Evolutionary conservation across 2,797 vertebrate genomes (phyloP).

Genomic region (Melanotaenia parkinsoni): DNA sequence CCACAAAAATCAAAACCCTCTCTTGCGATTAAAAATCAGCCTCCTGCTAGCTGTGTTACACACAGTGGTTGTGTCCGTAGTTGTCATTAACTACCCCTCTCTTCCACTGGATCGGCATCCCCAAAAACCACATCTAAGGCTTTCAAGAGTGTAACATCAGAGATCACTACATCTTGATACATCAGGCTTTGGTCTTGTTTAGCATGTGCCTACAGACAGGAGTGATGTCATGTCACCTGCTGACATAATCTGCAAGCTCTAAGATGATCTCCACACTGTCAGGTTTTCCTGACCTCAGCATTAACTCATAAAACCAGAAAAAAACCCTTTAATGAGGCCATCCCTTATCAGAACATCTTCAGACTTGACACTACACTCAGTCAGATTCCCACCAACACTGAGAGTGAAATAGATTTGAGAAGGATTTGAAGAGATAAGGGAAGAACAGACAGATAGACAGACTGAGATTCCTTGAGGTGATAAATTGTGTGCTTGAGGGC

Average conservation of each 20-base stretch:
- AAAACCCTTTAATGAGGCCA: neutral
- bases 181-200: neutral
- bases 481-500: neutral
- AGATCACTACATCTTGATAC: neutral
- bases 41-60: neutral
- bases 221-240: neutral
- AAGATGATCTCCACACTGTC: neutral
- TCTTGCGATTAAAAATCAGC: neutral
- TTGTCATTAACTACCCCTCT: neutral
- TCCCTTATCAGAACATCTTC: neutral
- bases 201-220: neutral
- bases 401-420: neutral
- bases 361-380: neutral
- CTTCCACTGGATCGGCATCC: neutral
- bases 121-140: neutral
- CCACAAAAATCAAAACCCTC: neutral
- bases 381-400: neutral
- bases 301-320: neutral
- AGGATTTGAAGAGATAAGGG: neutral
- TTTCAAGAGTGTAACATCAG: neutral
- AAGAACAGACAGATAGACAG: neutral
- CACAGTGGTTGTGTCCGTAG: neutral
- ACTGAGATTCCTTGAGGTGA: neutral
- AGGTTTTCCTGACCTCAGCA: neutral
- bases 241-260: neutral